Evolutionary conservation across 2,113 vertebrate genomes (phyloP).

Genomic region (Phyllostomus discolor): DNA sequence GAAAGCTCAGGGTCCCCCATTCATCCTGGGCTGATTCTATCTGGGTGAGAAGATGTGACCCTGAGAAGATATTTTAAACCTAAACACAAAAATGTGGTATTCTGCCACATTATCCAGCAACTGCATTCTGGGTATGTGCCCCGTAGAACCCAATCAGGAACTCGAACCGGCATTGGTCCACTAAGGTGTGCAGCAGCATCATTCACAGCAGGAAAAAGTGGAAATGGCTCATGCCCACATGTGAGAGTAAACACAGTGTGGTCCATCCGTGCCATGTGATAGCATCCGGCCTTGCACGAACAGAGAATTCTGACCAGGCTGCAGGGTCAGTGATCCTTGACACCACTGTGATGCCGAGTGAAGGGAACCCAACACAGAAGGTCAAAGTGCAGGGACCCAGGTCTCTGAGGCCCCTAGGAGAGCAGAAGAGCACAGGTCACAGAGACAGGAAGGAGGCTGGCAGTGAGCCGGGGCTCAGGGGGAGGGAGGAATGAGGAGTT

Average conservation of each 20-base stretch:
- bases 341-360: too few relatives aligned
- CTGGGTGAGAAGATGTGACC: not conserved
- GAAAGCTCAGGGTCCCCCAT: not conserved
- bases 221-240: too few relatives aligned
- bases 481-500: not conserved
- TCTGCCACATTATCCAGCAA: not conserved
- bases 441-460: not conserved
- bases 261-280: not conserved
- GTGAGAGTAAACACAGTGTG: too few relatives aligned
- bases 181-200: fast-evolving
- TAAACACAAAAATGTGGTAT: not conserved
- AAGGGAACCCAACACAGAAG: too few relatives aligned
- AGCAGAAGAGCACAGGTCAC: not conserved
- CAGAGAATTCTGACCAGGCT: not conserved
- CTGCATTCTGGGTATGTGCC: too few relatives aligned
- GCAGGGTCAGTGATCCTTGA: fast-evolving
- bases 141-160: not conserved
- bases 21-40: not conserved
- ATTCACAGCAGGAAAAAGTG: not conserved
- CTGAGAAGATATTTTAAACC: not conserved
- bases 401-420: too few relatives aligned
- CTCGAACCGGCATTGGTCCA: fast-evolving
- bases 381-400: not conserved
- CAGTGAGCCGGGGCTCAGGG: not conserved
- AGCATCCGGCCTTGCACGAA: not conserved